These are phyloP conservation scores for Perizoma affinitatum DNA, from an alignment of 2,888 invertebrate genomes.

Conservation along the genomic window DNA sequence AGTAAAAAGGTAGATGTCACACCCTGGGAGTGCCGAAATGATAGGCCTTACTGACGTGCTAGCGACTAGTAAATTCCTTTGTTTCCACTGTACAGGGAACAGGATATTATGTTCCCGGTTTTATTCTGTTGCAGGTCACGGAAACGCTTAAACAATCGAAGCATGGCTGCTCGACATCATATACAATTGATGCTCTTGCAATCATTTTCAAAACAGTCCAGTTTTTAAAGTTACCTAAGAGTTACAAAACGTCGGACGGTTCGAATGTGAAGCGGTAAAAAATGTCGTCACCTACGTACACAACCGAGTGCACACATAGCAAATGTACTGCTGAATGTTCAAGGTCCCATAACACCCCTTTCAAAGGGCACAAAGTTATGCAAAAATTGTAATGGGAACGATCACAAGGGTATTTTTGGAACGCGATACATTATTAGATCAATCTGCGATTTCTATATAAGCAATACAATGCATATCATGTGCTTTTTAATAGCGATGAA, in stretches of 20 bases:
- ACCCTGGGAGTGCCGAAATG: too few species aligned
- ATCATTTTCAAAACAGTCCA: slow-evolving; percentile 9
- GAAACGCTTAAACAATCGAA: slow-evolving; percentile 2
- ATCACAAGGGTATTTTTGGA: slow-evolving; percentile 3
- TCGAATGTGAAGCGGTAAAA: slow-evolving; percentile 2
- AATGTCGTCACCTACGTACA: neutral
- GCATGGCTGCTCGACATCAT: neutral
- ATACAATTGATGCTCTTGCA: slow-evolving; percentile 1
- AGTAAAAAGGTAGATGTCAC: too few species aligned
- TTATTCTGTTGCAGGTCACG: slow-evolving; percentile 4
- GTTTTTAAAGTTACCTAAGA: slow-evolving; percentile 3
- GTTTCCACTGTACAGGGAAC: too few species aligned
- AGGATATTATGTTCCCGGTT: too few species aligned
- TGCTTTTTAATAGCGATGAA: too few species aligned
- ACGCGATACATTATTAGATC: neutral
- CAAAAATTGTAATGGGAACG: slow-evolving; percentile 5
- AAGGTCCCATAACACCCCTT: slow-evolving; percentile 10
- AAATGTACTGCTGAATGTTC: slow-evolving; percentile 11
- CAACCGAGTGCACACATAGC: neutral
- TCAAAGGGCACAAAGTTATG: slow-evolving; percentile 15
- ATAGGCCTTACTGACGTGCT: too few species aligned
- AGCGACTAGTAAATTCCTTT: too few species aligned
- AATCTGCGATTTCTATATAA: neutral
- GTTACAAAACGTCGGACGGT: slow-evolving; percentile 10
- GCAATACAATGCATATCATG: too few species aligned